These are phyloP conservation scores for Zaprionus ghesquierei DNA, from an alignment of 1,140 invertebrate species.

Conservation along the genomic window DNA sequence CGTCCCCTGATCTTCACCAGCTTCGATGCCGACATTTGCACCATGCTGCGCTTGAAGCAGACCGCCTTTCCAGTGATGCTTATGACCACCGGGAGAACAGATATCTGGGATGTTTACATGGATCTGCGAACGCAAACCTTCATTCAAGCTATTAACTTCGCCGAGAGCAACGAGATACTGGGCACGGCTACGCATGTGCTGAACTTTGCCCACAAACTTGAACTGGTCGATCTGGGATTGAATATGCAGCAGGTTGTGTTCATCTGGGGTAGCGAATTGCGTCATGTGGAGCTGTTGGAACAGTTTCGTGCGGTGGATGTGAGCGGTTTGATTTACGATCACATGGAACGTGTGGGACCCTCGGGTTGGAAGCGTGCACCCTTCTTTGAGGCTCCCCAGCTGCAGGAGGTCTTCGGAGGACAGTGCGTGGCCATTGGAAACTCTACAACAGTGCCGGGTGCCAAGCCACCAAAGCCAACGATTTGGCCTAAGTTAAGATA, in stretches of 20 bases:
- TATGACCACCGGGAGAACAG: constrained; percentile 92
- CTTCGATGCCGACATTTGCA: constrained; percentile 96
- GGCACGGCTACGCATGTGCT: constrained; percentile 95
- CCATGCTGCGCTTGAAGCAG: constrained; percentile 95
- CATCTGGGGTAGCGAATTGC: constrained; percentile 97
- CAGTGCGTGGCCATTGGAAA: constrained; percentile 73
- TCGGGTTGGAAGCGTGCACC: constrained; percentile 55
- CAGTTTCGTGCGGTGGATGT: constrained; percentile 92
- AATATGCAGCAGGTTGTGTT: constrained; percentile 92
- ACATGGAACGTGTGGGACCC: constrained; percentile 85
- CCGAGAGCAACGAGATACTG: constrained; percentile 89
- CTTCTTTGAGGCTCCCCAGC: constrained; percentile 60
- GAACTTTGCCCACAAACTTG: constrained; percentile 87
- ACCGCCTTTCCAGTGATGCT: constrained; percentile 97
- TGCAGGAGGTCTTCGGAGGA: constrained; percentile 60
- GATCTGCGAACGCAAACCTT: constrained; percentile 92
- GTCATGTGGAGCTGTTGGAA: constrained; percentile 91
- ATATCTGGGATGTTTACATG: constrained; percentile 91
- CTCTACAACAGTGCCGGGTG: constrained; percentile 49
- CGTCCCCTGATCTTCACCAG: constrained; percentile 95
- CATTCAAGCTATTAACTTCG: constrained; percentile 90
- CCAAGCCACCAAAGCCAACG: constrained; percentile 66
- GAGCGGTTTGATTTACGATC: constrained; percentile 96
- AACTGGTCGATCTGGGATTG: constrained; percentile 90
- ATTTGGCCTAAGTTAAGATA: constrained; percentile 66